Base-by-base conservation (phyloP, 2,888 invertebrate species). In the Hirtodrosophila cameraria region DNA sequence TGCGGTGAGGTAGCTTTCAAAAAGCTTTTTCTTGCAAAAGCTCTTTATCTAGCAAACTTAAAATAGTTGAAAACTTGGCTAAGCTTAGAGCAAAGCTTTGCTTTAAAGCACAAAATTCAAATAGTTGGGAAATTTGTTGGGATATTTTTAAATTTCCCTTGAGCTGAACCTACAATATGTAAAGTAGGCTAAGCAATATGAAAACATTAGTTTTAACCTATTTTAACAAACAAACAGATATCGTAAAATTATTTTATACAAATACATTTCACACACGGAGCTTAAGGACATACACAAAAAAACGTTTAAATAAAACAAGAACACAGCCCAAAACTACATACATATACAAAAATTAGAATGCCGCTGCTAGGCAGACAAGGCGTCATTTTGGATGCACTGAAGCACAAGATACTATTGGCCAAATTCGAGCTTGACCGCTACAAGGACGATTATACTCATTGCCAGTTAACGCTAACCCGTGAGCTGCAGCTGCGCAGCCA, bases 121-220 rank as follows among this genome's bases (percentile, higher is more conserved):
- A 68, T 33, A 8, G 64, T 12, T 38, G 68, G 68, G 68, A 71
- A 55, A 48, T 70, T 55, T 23, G 0, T 15, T 8, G n/a, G 7
- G 2, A 16, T 23, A 13, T 35, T 35, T 28, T 6, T 16, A 7
- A 11, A 28, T 36, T 5, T 23, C 18, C 30, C 30, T 8, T 6
- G n/a, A 11, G 3, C 2, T 5, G 5, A 9, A 9, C 9, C 9
- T 12, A 5, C 3, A 18, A 2, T 15, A n/a, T 1, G 9, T 6
- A 3, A 5, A 25, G 25, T 15, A 48, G 9, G 12, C 38, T 15
- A 33, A 1, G 15, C 23, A 9, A 8, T 16, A 7, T 1, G 18
- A 18, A 3, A 5, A 18, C 3, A 4, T 18, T 2, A 18, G 18
- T 18, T 18, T 18, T 18, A 18, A 5, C 5, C 18, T 18, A 1